Evolutionary conservation across 23 tunicate genomes (phyloP).

Genomic region (Ascidia mentula): DNA sequence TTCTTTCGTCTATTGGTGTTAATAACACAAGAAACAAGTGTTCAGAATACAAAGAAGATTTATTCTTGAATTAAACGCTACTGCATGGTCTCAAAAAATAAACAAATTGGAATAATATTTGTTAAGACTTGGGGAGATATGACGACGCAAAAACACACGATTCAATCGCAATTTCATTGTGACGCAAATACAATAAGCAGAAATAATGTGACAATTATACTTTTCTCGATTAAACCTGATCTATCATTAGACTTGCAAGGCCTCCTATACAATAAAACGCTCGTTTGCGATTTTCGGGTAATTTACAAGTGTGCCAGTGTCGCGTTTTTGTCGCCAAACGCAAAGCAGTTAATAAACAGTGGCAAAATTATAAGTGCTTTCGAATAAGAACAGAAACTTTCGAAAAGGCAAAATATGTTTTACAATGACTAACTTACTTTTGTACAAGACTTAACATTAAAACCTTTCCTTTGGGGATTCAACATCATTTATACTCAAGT

Average conservation of each 20-base stretch:
- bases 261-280: neutral
- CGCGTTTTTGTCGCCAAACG: no score
- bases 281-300: no score
- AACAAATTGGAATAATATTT: neutral
- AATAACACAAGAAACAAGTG: neutral
- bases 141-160: neutral
- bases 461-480: no score
- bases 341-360: no score
- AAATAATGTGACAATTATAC: neutral
- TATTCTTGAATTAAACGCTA: neutral
- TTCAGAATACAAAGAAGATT: neutral
- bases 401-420: no score
- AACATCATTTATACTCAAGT: no score
- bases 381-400: no score
- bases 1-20: neutral
- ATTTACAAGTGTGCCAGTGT: no score
- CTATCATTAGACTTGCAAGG: neutral
- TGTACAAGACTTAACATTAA: no score
- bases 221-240: neutral
- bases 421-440: no score
- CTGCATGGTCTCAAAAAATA: constrained; percentile 21
- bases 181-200: neutral
- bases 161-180: constrained; percentile 10
- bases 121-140: neutral
- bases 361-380: no score